Conservation (phyloP, 1,140 invertebrate species). For the Dufourea novaeangliae region DNA sequence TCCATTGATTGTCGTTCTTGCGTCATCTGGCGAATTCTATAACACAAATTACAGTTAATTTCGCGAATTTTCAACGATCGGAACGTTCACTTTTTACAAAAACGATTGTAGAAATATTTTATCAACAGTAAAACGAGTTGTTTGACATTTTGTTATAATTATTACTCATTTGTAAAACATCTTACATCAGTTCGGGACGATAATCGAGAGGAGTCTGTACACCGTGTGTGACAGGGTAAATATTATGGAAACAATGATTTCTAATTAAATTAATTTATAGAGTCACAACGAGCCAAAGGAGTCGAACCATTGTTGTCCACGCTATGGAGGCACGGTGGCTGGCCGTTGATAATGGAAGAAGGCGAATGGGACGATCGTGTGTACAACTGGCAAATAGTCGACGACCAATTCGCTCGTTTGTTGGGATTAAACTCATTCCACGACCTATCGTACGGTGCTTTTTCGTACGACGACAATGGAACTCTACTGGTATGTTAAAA, state of each 20-base stretch:
- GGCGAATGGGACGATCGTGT: constrained; percentile 58
- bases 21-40: too few relatives aligned
- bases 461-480: neutral
- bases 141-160: too few relatives aligned
- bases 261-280: constrained; percentile 28
- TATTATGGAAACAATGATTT: too few relatives aligned
- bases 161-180: too few relatives aligned
- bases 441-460: neutral
- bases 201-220: too few relatives aligned
- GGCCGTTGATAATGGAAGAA: constrained; percentile 65
- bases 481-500: constrained; percentile 3
- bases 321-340: constrained; percentile 62
- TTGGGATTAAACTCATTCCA: constrained; percentile 51
- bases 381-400: constrained; percentile 65
- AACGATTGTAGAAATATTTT: too few relatives aligned
- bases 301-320: constrained; percentile 54
- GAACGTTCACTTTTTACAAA: too few relatives aligned
- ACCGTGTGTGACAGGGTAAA: too few relatives aligned
- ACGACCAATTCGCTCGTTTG: constrained; percentile 60
- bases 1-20: neutral
- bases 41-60: too few relatives aligned
- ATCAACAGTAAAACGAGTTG: too few relatives aligned
- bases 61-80: too few relatives aligned
- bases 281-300: constrained; percentile 35
- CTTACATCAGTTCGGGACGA: too few relatives aligned